Percentiles rank a stretch among this genome's conserved stretches.
These are phyloP conservation scores for Schrankia costaestrigalis DNA, from an alignment of 2,888 invertebrate genomes.

Conservation along the genomic window DNA sequence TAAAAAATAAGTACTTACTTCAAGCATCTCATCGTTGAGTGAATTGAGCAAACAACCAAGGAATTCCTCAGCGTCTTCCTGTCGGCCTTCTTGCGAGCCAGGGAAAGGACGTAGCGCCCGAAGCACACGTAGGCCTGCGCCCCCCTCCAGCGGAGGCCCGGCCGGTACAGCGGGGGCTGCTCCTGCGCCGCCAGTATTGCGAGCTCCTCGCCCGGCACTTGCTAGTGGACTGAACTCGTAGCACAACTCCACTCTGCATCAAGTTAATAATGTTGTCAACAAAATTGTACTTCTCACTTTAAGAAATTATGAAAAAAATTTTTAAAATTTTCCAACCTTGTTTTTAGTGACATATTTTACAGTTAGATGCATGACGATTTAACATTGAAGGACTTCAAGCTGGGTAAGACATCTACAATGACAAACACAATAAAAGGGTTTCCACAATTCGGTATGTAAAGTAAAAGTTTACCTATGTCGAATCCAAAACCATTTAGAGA, in stretches of 20 bases:
- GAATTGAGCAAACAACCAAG: conserved; percentile 95
- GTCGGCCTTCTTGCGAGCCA: conserved; percentile 89
- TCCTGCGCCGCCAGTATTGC: conserved; percentile 49
- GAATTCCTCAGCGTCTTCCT: conserved; percentile 99
- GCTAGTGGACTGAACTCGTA: conserved; percentile 87
- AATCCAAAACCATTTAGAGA: no score
- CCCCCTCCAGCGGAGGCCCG: conserved; percentile 94
- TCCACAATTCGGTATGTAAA: no score
- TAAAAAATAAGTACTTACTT: conserved; percentile 77
- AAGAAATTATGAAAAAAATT: no score
- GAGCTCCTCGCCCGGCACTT: conserved; percentile 63
- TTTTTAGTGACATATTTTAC: no score
- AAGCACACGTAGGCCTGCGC: conserved; percentile 91
- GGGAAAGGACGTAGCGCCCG: conserved; percentile 85
- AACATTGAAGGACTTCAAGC: no score
- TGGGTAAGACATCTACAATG: no score
- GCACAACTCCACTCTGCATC: conserved; percentile 85
- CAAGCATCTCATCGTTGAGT: conserved; percentile 97
- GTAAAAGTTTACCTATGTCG: no score
- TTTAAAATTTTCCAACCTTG: no score
- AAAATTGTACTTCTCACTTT: background rate
- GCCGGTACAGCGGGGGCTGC: conserved; percentile 72
- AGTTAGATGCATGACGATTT: no score
- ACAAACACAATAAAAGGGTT: no score
- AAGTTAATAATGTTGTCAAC: background rate